phyloP scores from a whole-genome alignment of 2,888 invertebrate species.

The Campopleginae sp. region DNA sequence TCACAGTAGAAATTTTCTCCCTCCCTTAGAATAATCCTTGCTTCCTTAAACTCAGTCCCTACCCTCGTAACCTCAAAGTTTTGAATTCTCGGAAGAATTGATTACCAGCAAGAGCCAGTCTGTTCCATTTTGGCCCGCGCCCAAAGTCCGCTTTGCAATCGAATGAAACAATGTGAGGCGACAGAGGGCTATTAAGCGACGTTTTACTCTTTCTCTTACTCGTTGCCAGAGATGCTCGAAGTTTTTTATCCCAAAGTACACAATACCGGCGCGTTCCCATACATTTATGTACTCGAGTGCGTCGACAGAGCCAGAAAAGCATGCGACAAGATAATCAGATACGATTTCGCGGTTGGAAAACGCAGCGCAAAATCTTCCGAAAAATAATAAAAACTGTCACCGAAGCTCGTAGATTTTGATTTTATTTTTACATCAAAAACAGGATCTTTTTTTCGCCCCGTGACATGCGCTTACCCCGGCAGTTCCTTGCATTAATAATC shows the following conservation, averaged over 20 bases:
- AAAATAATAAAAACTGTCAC: background rate
- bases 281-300: background rate
- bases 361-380: background rate
- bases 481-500: background rate
- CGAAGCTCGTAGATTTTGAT: background rate
- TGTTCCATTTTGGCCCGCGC: slow-evolving; percentile 56
- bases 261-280: background rate
- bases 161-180: slow-evolving; percentile 61
- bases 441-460: too few species aligned
- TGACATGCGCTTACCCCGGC: background rate
- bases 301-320: background rate
- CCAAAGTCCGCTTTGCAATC: slow-evolving; percentile 59
- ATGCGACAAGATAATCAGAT: slow-evolving; percentile 7
- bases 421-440: background rate
- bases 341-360: background rate
- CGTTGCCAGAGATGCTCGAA: slow-evolving; percentile 26
- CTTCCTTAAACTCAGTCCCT: background rate
- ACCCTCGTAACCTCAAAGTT: slow-evolving; percentile 16
- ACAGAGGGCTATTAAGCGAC: slow-evolving; percentile 38
- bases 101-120: slow-evolving; percentile 57
- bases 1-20: slow-evolving; percentile 30
- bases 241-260: slow-evolving; percentile 40
- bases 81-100: slow-evolving; percentile 56
- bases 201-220: slow-evolving; percentile 41
- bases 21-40: slow-evolving; percentile 1